These are phyloP conservation scores for Ariopsis seemanni DNA, from an alignment of 2,113 vertebrate species.

Conservation along the genomic window DNA sequence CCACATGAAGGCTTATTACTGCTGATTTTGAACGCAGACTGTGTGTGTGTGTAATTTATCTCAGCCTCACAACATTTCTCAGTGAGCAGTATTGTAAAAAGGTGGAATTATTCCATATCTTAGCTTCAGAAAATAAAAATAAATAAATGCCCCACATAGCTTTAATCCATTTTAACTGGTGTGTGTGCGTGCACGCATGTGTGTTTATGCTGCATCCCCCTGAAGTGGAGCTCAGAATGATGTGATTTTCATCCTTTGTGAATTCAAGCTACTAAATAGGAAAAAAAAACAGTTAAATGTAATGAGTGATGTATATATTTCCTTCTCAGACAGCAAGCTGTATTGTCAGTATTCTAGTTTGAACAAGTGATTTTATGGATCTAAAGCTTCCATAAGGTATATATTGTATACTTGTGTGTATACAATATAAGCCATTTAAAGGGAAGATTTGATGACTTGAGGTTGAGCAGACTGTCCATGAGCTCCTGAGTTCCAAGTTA, in stretches of 20 bases:
- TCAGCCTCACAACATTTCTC: neutral
- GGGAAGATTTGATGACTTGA: neutral
- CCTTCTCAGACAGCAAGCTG: no score
- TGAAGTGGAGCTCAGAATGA: neutral
- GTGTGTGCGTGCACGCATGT: no score
- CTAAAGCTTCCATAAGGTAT: neutral
- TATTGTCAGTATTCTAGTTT: neutral
- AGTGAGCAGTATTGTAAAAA: no score
- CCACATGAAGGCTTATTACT: neutral
- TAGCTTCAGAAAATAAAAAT: no score
- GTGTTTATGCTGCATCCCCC: no score
- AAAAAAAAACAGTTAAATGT: neutral
- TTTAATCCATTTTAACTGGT: no score
- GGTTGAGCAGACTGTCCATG: neutral
- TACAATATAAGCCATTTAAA: neutral
- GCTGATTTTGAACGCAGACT: neutral
- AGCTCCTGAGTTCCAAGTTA: neutral
- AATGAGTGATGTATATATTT: neutral
- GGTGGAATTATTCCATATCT: neutral
- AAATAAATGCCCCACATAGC: no score
- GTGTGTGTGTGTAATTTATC: neutral
- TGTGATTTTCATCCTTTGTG: neutral
- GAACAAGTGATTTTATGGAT: neutral
- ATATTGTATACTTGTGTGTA: no score
- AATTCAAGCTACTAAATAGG: neutral